Conservation (phyloP, 2,797 vertebrate species). For the Pogoniulus pusillus region DNA sequence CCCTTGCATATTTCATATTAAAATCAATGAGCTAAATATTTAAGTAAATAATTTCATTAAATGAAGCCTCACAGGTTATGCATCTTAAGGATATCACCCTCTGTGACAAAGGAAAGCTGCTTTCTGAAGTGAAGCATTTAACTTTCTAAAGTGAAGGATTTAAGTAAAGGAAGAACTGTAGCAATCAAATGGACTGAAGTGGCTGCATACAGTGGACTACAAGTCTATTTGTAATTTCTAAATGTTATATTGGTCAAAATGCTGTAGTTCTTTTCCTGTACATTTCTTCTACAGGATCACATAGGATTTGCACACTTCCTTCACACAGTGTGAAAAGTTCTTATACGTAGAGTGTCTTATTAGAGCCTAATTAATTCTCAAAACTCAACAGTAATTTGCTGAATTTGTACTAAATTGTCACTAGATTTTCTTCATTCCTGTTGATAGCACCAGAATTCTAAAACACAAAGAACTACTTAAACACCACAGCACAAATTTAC, state of each 20-base stretch:
- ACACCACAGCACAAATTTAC: background rate
- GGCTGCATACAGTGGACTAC: background rate
- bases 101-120: background rate
- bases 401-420: background rate
- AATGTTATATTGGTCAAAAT: background rate
- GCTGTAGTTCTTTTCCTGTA: background rate
- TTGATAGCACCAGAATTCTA: background rate
- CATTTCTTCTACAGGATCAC: background rate
- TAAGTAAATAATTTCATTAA: background rate
- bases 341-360: background rate
- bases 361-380: background rate
- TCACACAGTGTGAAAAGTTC: background rate
- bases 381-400: background rate
- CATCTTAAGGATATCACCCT: background rate
- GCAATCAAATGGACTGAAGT: background rate
- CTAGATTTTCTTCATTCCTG: background rate
- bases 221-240: background rate
- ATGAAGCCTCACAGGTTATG: background rate
- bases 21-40: background rate
- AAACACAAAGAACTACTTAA: background rate
- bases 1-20: background rate
- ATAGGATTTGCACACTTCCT: background rate
- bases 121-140: background rate
- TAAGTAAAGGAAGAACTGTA: background rate
- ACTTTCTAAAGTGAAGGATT: background rate